Percentiles rank a stretch among this genome's conserved stretches.
Conservation (phyloP, 2,888 invertebrate species). For the Pterobdella sp. region DNA sequence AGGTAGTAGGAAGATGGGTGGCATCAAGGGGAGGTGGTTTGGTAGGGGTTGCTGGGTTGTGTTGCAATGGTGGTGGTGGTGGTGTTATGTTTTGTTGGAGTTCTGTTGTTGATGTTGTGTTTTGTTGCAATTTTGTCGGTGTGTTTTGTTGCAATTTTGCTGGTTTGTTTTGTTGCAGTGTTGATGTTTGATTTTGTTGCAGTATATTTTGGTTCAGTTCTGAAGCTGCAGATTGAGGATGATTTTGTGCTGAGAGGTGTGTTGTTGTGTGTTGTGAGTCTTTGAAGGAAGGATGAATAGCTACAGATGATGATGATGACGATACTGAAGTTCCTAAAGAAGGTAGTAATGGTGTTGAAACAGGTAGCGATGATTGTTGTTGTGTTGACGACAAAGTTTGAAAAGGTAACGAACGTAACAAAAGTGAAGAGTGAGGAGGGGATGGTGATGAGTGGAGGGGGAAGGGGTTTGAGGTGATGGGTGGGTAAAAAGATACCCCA, state of each 20-base stretch:
- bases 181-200: not conserved
- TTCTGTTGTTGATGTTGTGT: not conserved
- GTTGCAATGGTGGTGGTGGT: not conserved
- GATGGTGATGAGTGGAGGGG: not conserved
- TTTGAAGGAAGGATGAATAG: not conserved
- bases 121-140: not conserved
- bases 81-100: not conserved
- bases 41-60: no score
- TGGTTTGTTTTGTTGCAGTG: not conserved
- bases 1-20: no score
- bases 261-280: not conserved
- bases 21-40: no score
- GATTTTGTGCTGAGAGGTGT: not conserved
- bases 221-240: no score
- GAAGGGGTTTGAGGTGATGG: not conserved
- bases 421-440: not conserved
- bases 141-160: not conserved
- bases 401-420: not conserved
- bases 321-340: not conserved
- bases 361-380: not conserved
- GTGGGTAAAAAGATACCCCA: slow-evolving; percentile 55
- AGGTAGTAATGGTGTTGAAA: slow-evolving; percentile 2
- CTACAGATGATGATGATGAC: slow-evolving; percentile 18
- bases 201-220: no score
- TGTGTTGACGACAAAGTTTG: not conserved